phyloP scores from a whole-genome alignment of 2,888 invertebrate species.

The Pilophorus perplexus region DNA sequence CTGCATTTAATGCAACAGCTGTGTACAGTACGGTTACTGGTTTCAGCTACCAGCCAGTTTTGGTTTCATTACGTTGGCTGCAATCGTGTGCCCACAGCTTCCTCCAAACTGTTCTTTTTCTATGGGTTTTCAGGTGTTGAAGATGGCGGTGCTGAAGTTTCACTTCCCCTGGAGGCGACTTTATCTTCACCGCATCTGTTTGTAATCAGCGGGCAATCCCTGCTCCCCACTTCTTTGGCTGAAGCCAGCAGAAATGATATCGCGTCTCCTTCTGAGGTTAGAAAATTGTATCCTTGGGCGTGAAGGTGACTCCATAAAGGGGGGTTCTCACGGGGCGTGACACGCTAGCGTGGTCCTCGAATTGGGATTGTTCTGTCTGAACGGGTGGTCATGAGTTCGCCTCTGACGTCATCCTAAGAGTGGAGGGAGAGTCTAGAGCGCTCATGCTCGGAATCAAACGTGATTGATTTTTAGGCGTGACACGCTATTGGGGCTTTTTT shows the following conservation, averaged over 20 bases:
- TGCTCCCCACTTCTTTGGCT: neutral
- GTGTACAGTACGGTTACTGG: neutral
- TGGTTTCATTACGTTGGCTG: no score
- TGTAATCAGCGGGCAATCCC: conserved; percentile 12
- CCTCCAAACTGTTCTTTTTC: no score
- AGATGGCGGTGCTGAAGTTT: neutral
- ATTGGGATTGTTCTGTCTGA: neutral
- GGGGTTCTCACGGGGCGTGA: conserved; percentile 21
- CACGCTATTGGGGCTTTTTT: no score
- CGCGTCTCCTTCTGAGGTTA: neutral
- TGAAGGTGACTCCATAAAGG: neutral
- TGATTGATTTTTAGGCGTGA: no score
- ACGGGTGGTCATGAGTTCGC: neutral
- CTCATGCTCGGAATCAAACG: no score
- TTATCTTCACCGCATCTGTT: conserved; percentile 17
- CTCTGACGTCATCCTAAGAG: neutral
- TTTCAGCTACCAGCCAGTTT: neutral
- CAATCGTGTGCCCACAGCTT: no score
- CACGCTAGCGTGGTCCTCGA: conserved; percentile 32
- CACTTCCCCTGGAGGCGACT: conserved; percentile 1
- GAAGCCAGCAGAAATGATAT: neutral
- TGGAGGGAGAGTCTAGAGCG: no score
- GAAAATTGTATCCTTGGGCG: neutral
- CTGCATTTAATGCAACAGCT: neutral
- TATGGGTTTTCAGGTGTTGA: neutral